A percentile compares a stretch with the other conserved stretches of the same genome.
Conservation (phyloP, 2,113 vertebrate species). For the Anseranas semipalmata region DNA sequence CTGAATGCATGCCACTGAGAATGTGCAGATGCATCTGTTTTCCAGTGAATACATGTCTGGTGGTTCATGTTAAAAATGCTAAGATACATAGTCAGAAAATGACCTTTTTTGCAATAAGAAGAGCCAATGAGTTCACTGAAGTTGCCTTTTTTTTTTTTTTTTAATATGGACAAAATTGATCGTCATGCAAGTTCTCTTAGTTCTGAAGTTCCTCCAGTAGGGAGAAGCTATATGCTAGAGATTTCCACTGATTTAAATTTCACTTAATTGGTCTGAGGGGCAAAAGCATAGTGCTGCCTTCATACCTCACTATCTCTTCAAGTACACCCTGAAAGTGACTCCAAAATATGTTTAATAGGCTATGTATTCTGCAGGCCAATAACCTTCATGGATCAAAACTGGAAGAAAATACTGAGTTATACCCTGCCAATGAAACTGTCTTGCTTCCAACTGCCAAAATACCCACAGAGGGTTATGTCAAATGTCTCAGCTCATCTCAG, state of each 20-base stretch:
- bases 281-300: not conserved
- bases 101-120: not conserved
- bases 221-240: not conserved
- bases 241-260: not conserved
- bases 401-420: slow-evolving; percentile 40
- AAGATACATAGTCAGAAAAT: not conserved
- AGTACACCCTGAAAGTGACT: not conserved
- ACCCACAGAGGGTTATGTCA: slow-evolving; percentile 17
- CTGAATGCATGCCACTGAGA: not conserved
- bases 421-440: not conserved
- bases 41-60: not conserved
- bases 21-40: not conserved
- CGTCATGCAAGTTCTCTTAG: not conserved
- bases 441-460: not conserved
- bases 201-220: not conserved
- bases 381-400: not conserved
- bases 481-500: slow-evolving; percentile 6
- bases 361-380: not conserved
- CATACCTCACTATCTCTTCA: not conserved
- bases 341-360: not conserved
- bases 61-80: not conserved
- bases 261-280: not conserved
- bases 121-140: not conserved
- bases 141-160: not conserved
- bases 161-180: not conserved